Base-by-base conservation (phyloP, 2,797 vertebrate species). In the Pangasius sanitwongsei region DNA sequence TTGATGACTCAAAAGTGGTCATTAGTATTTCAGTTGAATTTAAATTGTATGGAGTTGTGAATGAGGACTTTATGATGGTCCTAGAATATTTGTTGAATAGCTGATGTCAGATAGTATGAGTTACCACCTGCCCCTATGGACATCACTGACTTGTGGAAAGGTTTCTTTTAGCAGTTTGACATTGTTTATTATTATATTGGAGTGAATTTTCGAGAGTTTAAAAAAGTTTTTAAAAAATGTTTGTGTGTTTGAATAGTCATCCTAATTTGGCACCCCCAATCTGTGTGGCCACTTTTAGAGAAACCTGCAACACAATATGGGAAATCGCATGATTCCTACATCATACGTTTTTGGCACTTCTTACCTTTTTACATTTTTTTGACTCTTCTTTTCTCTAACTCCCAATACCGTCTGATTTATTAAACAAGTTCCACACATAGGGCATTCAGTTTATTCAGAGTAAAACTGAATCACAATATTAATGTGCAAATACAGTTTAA, bases 241-340 rank as follows among this genome's bases (percentile, higher is more conserved):
- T 41, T 20, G 6, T 59, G 0, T 25, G 18, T 1, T 55, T 55
- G 0, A 69, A 85, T 55, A 72, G 31, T 70, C 11, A 0, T 0
- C 0, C 18, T n/a, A 72, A 85, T 70, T 31, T 85, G 69, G 84
- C 84, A 86, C 59, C 84, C 84, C 41, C 1, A 8, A 44, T 44
- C 13, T 28, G 13, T 63, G 81, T 6, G 28, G 59, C 57, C 13
- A 34, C 6, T 41, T 61, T 9, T 0, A 13, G 11, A 6, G n/a
- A n/a, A n/a, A 23, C 34, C 61, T 82, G 12, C 25, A 69, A 69
- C 3, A 90, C 7, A 34, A 34, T 34, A 61, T 57, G 80, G 57
- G 34, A 59, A 80, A 95, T 96, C 96, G 96, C 93, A 93, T 96
- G 95, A 95, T 91, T 90, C 57, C 92, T 93, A 94, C 95, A 95